Percentiles rank a stretch among this genome's conserved stretches.
phyloP scores from a whole-genome alignment of 2,113 vertebrate species.

The Sminthopsis crassicaudata region DNA sequence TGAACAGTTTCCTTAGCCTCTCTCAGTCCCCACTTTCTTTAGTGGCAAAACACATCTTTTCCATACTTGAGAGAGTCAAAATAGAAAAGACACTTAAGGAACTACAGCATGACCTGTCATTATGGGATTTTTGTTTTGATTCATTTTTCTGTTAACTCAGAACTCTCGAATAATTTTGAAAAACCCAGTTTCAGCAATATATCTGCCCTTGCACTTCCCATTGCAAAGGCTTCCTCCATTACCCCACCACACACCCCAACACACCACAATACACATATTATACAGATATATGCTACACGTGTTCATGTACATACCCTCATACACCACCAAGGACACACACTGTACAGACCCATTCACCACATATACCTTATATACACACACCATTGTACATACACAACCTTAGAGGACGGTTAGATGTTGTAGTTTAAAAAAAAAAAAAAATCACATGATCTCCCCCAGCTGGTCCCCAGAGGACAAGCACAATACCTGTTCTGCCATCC shows the following conservation, averaged over 20 bases:
- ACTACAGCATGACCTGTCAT: background rate
- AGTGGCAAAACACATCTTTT: background rate
- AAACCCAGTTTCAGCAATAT: background rate
- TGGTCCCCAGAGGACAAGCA: background rate
- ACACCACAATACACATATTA: too few relatives aligned
- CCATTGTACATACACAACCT: background rate
- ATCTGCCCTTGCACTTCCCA: background rate
- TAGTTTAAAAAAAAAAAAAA: background rate
- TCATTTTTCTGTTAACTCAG: background rate
- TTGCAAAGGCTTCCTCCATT: background rate
- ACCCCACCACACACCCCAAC: background rate
- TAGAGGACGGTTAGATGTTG: background rate
- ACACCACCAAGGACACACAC: background rate
- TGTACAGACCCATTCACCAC: too few relatives aligned
- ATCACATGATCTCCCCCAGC: background rate
- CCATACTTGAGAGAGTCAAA: background rate
- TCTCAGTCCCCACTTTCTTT: background rate
- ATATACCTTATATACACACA: background rate
- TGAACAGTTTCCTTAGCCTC: background rate
- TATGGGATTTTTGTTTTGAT: background rate
- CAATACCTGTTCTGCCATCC: background rate
- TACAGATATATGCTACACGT: too few relatives aligned
- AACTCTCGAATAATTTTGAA: background rate
- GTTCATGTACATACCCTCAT: too few relatives aligned
- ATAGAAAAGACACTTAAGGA: background rate